phyloP scores from a whole-genome alignment of 2,888 invertebrate genomes.

The Metallyticus violacea region DNA sequence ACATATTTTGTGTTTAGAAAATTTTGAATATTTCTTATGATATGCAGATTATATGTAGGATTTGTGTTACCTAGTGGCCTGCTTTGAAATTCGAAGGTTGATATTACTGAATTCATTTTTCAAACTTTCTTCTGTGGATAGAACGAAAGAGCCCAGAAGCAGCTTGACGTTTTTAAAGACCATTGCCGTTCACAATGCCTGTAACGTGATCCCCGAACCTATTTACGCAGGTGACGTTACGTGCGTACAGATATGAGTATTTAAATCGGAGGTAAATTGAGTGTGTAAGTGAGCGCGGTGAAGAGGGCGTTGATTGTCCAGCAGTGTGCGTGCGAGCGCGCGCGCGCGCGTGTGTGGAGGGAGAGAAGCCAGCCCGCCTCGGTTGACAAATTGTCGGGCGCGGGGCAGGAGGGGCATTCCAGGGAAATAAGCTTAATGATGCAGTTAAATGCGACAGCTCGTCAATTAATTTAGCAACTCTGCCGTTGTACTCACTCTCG shows the following conservation, averaged over 20 bases:
- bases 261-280: constrained; percentile 8
- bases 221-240: too few relatives aligned
- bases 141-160: too few relatives aligned
- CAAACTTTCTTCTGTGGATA: too few relatives aligned
- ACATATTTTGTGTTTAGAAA: too few relatives aligned
- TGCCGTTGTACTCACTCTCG: constrained; percentile 4
- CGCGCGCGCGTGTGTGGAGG: not conserved
- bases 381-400: constrained; percentile 19
- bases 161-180: too few relatives aligned
- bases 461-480: constrained; percentile 32
- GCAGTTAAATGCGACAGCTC: constrained; percentile 32
- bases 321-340: not conserved
- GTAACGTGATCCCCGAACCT: too few relatives aligned
- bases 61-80: too few relatives aligned
- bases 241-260: constrained; percentile 2
- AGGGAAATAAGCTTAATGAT: constrained; percentile 33
- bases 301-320: not conserved
- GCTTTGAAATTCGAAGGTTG: too few relatives aligned
- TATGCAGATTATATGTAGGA: too few relatives aligned
- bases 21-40: too few relatives aligned
- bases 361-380: not conserved
- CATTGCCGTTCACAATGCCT: too few relatives aligned
- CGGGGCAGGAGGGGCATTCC: constrained; percentile 14
- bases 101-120: too few relatives aligned
- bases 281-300: constrained; percentile 1